Evolutionary conservation across 2,888 invertebrate genomes (phyloP), one percentile per base, ranked within the genome.

Genomic region (Ennomos fuscantarius): DNA sequence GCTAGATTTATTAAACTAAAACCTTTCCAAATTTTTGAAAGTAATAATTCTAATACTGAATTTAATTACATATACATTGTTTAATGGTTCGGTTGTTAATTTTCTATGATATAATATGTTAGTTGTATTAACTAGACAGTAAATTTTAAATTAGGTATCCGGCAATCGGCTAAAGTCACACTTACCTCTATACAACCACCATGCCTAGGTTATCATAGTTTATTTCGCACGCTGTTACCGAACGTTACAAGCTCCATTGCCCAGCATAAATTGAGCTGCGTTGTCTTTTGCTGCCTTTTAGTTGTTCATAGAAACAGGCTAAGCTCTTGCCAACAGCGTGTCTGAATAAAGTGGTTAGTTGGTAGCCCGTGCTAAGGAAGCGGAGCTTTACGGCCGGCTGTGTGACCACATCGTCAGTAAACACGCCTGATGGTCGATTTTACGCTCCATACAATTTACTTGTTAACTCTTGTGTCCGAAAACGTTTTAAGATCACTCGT

Each of bases 121-220:
- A 24, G 24, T 24, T 24, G 0, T 24, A 24, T 24, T 3, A 24
- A 6, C 6, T 3, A 24, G 24, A 24, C 24, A 24, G 1, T 24
- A 24, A 24, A 24, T 6, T 6, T 9, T 40, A 40, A 8, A 8
- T 13, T 12, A 12, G 24, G 9, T 0, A 11, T 15, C 39, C 33
- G 9, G 9, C 11, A 32, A 45, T 49, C 53, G 53, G 45, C 48
- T 13, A 45, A 53, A 54, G 5, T 12, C 52, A 36, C 11, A 45
- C 9, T 34, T 15, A 9, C 13, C 47, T 37, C 41, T 44, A 13
- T 48, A 8, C 47, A 35, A 49, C 13, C 35, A 53, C 78, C 78
- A 82, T 83, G 81, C 82, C 80, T 79, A 66, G 75, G 82, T 84
- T 86, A 86, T 86, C 86, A 74, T 84, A 82, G 87, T 88, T 87